Conservation (phyloP, 1,140 invertebrate species). For the Stegodyphus mimosarum region DNA sequence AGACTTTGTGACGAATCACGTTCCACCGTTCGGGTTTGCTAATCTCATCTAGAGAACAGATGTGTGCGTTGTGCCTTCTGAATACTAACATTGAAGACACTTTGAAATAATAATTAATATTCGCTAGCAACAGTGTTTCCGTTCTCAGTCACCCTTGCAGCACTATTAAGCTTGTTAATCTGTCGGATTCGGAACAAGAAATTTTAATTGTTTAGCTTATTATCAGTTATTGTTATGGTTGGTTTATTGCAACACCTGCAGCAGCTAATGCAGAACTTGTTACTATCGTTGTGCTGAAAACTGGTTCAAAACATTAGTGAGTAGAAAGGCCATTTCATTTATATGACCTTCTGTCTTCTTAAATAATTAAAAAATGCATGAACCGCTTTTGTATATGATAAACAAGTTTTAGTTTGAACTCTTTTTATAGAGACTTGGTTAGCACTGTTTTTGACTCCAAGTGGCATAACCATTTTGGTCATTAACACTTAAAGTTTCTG, state of each 20-base stretch:
- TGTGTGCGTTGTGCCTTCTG: neutral
- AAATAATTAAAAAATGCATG: too few relatives aligned
- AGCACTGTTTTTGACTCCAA: too few relatives aligned
- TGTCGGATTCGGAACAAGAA: neutral
- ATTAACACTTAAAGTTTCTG: too few relatives aligned
- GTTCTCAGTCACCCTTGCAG: neutral
- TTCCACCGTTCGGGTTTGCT: neutral
- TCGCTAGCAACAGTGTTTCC: neutral
- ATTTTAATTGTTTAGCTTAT: neutral
- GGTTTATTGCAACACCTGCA: neutral
- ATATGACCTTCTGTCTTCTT: too few relatives aligned
- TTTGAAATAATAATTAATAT: neutral
- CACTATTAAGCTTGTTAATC: neutral
- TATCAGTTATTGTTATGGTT: neutral
- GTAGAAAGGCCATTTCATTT: too few relatives aligned
- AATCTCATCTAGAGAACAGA: neutral
- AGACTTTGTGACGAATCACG: neutral
- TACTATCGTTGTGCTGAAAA: too few relatives aligned
- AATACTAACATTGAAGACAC: neutral
- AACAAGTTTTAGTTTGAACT: too few relatives aligned
- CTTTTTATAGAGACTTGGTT: too few relatives aligned
- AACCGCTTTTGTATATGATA: too few relatives aligned
- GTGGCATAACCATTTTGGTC: too few relatives aligned
- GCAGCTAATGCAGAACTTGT: too few relatives aligned
- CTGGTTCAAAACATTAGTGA: too few relatives aligned